Conservation (phyloP, 2,797 vertebrate species). For the Acanthurus lineatus region DNA sequence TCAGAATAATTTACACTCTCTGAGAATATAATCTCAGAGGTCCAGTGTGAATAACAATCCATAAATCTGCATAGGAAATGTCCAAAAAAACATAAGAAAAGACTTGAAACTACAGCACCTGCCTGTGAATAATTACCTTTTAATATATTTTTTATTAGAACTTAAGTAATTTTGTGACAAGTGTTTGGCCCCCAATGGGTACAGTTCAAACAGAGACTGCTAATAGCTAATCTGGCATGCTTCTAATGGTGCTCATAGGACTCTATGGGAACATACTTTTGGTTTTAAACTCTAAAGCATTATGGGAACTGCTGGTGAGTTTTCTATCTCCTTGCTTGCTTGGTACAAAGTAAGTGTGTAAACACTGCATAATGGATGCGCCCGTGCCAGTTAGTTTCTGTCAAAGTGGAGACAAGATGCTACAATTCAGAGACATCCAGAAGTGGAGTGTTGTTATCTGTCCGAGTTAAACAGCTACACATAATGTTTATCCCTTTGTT, state of each 20-base stretch:
- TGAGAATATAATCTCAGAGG: not conserved
- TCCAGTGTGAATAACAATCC: not conserved
- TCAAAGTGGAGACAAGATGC: conserved; percentile 33
- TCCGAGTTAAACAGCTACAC: conserved; percentile 38
- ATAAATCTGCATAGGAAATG: too few relatives aligned
- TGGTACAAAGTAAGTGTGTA: conserved; percentile 29
- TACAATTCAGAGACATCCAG: conserved; percentile 31
- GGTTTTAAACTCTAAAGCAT: not conserved
- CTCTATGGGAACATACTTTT: not conserved
- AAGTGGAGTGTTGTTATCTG: conserved; percentile 39
- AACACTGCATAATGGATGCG: conserved; percentile 36
- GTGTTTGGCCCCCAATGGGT: not conserved
- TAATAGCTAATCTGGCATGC: not conserved
- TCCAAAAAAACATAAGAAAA: too few relatives aligned
- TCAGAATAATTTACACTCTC: not conserved
- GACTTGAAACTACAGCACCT: too few relatives aligned
- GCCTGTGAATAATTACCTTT: too few relatives aligned
- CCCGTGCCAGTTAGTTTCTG: not conserved
- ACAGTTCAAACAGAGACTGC: not conserved
- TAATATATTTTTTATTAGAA: not conserved
- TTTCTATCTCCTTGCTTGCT: conserved; percentile 24
- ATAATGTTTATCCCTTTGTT: conserved; percentile 32
- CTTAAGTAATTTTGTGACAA: not conserved
- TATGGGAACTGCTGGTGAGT: not conserved
- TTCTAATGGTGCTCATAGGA: not conserved